Evolutionary conservation across 2,113 vertebrate genomes (phyloP).

Genomic region (Grus americana): DNA sequence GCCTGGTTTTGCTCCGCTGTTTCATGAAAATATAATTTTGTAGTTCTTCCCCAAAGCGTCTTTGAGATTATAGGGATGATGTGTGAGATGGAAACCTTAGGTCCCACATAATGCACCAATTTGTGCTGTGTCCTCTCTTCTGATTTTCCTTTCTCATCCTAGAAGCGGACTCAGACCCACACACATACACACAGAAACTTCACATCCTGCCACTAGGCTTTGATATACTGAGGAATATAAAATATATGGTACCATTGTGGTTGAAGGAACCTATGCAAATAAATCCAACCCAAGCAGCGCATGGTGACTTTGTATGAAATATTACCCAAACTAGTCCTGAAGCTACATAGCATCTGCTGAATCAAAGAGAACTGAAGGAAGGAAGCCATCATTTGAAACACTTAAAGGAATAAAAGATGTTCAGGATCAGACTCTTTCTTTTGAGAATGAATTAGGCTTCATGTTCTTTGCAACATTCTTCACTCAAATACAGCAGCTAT

Average conservation of each 20-base stretch:
- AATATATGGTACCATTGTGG: not conserved
- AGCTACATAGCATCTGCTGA: conserved; percentile 17
- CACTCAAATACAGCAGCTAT: not conserved
- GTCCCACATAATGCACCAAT: not conserved
- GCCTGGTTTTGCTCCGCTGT: not conserved
- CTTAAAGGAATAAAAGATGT: conserved; percentile 41
- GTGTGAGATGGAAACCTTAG: not conserved
- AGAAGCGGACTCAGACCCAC: not conserved
- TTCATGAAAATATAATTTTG: not conserved
- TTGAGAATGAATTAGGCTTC: not conserved
- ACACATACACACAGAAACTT: not conserved
- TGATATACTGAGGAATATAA: not conserved
- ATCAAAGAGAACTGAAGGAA: conserved; percentile 59
- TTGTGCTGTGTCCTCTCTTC: not conserved
- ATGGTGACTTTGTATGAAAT: not conserved
- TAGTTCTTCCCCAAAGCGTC: not conserved
- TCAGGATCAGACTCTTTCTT: not conserved
- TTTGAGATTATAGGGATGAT: not conserved
- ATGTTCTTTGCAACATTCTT: conserved; percentile 19
- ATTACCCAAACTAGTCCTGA: not conserved
- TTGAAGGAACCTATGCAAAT: not conserved
- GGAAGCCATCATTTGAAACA: conserved; percentile 43
- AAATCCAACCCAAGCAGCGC: not conserved
- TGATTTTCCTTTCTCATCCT: not conserved
- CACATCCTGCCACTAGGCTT: not conserved